A percentile compares a stretch with the other conserved stretches of the same genome.
Evolutionary conservation across 1,140 invertebrate species (phyloP).

Genomic region (Arctopsyche grandis): DNA sequence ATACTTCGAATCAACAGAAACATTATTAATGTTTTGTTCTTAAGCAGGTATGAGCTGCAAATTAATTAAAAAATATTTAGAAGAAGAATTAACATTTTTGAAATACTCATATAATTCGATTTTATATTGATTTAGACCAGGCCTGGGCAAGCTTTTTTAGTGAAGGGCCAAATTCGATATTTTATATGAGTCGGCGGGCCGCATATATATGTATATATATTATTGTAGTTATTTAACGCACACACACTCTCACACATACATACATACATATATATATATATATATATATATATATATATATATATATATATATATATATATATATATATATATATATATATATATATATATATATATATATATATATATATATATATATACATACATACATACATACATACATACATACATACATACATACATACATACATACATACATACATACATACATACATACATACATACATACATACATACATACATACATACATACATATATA

Average conservation of each 20-base stretch:
- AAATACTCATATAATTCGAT: too few relatives aligned
- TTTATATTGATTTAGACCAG: too few relatives aligned
- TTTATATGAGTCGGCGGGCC: too few relatives aligned
- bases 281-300: background rate
- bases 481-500: background rate
- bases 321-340: background rate
- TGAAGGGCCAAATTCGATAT: too few relatives aligned
- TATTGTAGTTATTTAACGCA: too few relatives aligned
- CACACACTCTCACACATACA: background rate
- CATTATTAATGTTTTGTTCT: too few relatives aligned
- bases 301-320: background rate
- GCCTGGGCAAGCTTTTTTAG: too few relatives aligned
- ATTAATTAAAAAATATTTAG: too few relatives aligned
- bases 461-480: background rate
- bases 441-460: background rate
- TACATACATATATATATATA: background rate
- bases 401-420: background rate
- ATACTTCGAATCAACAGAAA: too few relatives aligned
- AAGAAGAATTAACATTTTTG: too few relatives aligned
- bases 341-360: background rate
- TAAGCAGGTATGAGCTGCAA: too few relatives aligned
- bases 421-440: background rate
- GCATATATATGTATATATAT: too few relatives aligned
- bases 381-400: background rate
- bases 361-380: background rate